phyloP scores from a whole-genome alignment of 2,888 invertebrate genomes.

The Vandiemenella viatica region DNA sequence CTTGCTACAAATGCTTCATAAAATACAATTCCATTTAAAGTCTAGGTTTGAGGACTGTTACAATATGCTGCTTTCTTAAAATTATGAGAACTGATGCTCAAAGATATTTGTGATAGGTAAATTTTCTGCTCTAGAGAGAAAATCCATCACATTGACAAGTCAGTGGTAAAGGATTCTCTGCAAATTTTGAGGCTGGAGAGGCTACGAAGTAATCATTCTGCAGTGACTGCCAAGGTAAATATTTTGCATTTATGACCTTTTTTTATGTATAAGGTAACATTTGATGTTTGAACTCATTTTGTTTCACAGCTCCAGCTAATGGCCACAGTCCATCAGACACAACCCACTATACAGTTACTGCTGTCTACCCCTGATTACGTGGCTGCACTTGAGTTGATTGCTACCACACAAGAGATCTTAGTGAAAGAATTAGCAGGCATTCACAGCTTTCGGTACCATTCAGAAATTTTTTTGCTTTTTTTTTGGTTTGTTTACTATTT shows the following conservation, averaged over 20 bases:
- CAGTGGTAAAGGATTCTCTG: slow-evolving; percentile 64
- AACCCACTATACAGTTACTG: slow-evolving; percentile 88
- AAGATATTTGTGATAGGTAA: too few relatives aligned
- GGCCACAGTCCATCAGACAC: slow-evolving; percentile 93
- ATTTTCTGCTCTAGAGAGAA: too few relatives aligned
- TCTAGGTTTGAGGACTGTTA: too few relatives aligned
- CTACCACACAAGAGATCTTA: slow-evolving; percentile 88
- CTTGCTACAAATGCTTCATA: too few relatives aligned
- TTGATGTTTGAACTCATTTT: not conserved
- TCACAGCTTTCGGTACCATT: slow-evolving; percentile 63
- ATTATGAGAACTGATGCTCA: too few relatives aligned
- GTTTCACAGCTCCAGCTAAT: slow-evolving; percentile 57
- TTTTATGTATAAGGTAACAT: not conserved
- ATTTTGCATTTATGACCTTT: not conserved
- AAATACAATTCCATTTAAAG: too few relatives aligned
- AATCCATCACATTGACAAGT: slow-evolving; percentile 60
- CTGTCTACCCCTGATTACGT: slow-evolving; percentile 94
- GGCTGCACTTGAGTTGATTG: slow-evolving; percentile 89
- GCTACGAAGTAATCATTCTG: slow-evolving; percentile 21
- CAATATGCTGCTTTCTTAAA: too few relatives aligned
- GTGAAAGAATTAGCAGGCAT: slow-evolving; percentile 80
- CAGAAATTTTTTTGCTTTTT: too few relatives aligned
- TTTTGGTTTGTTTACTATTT: too few relatives aligned
- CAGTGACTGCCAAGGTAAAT: slow-evolving; percentile 24
- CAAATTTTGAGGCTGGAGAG: slow-evolving; percentile 43